Evolutionary conservation across 2,113 vertebrate species (phyloP).

Genomic region (Psilopsiagon aurifrons): DNA sequence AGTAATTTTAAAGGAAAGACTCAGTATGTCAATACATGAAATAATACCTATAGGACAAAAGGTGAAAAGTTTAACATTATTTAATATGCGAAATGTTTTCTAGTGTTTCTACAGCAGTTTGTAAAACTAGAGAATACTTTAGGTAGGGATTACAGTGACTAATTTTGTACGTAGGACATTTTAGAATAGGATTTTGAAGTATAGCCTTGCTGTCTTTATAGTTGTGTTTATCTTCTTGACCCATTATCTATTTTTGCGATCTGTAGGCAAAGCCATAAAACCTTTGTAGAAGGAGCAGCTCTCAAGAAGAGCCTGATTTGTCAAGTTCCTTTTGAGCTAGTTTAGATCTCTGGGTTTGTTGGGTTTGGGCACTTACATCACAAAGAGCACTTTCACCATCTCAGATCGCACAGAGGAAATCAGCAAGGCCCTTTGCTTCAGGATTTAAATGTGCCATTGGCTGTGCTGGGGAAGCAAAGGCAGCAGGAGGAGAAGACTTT

Average conservation of each 20-base stretch:
- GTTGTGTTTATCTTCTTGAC: background rate
- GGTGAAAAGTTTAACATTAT: background rate
- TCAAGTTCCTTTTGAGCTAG: background rate
- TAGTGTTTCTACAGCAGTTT: background rate
- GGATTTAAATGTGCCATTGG: fast-evolving
- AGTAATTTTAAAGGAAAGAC: background rate
- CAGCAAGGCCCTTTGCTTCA: background rate
- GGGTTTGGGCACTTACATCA: background rate
- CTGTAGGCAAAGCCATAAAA: background rate
- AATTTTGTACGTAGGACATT: background rate
- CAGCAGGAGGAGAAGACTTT: background rate
- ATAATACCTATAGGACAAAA: background rate
- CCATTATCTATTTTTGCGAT: background rate
- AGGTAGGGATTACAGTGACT: background rate
- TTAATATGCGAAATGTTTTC: background rate
- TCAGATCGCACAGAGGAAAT: background rate
- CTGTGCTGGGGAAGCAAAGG: background rate
- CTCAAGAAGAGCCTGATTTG: background rate
- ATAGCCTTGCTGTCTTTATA: background rate
- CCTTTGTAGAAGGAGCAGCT: background rate
- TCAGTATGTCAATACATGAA: background rate
- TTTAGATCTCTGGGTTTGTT: background rate
- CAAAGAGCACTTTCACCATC: background rate
- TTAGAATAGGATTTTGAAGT: background rate
- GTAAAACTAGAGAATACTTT: background rate